Evolutionary conservation across 2,888 invertebrate species (phyloP).

Genomic region (Noctua comes): DNA sequence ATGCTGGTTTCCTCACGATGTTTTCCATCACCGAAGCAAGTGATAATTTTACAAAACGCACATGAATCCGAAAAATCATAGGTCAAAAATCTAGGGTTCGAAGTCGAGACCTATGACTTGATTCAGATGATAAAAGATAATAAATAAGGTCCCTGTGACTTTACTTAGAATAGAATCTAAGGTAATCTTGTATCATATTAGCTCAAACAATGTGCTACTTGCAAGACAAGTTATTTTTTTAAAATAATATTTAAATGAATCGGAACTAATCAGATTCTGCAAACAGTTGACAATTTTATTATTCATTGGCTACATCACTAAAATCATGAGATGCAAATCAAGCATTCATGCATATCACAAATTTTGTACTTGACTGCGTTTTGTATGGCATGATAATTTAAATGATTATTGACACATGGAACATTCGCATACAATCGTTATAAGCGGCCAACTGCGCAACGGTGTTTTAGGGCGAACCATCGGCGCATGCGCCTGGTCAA

Average conservation of each 20-base stretch:
- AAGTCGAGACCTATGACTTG: too few relatives aligned
- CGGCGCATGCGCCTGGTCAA: background rate
- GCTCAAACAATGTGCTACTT: background rate
- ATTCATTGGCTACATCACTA: background rate
- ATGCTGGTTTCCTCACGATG: too few relatives aligned
- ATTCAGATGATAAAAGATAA: too few relatives aligned
- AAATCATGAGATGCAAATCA: slow-evolving; percentile 20
- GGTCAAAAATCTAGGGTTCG: too few relatives aligned
- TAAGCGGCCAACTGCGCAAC: slow-evolving; percentile 11
- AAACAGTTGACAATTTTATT: background rate
- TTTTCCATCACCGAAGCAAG: too few relatives aligned
- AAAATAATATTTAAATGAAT: background rate
- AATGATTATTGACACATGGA: background rate
- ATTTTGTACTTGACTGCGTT: slow-evolving; percentile 10
- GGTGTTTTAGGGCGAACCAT: background rate
- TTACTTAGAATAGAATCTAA: background rate
- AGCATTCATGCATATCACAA: slow-evolving; percentile 21
- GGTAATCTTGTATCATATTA: background rate
- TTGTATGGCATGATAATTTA: slow-evolving; percentile 14
- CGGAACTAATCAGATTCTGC: background rate
- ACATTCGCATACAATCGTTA: slow-evolving; percentile 18
- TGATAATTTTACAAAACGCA: too few relatives aligned
- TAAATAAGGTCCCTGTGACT: background rate
- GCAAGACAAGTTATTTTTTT: background rate
- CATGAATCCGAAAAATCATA: too few relatives aligned